phyloP scores from a whole-genome alignment of 2,113 vertebrate species.

The Malurus elegans region DNA sequence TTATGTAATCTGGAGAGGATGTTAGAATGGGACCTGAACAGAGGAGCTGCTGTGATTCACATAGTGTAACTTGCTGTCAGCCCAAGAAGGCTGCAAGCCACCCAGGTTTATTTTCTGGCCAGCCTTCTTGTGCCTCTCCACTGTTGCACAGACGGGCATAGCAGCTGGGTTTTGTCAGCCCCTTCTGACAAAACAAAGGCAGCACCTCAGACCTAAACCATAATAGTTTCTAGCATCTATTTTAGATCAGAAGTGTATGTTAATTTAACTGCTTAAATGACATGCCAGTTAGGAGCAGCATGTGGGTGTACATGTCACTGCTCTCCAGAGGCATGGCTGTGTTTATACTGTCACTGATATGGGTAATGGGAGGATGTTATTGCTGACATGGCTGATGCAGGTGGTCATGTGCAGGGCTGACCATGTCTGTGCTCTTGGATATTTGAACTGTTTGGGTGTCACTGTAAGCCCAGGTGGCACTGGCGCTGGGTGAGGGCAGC shows the following conservation, averaged over 20 bases:
- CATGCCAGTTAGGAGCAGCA: neutral
- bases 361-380: neutral
- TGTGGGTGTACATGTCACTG: fast-evolving
- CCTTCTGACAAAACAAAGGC: neutral
- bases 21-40: neutral
- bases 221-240: neutral
- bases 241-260: neutral
- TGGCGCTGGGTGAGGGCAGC: fast-evolving
- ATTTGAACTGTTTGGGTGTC: neutral
- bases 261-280: neutral
- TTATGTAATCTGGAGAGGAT: neutral
- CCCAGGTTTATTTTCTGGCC: neutral
- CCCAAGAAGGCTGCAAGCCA: neutral
- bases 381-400: neutral
- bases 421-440: fast-evolving
- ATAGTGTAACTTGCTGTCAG: neutral
- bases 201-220: neutral
- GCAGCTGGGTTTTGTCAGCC: neutral
- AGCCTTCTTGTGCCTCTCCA: neutral
- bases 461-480: fast-evolving
- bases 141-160: neutral
- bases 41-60: neutral
- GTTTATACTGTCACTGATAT: neutral
- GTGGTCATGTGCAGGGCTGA: neutral
- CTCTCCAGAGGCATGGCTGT: neutral